Conservation (phyloP, 2,797 vertebrate genomes). For the Apodemus agrarius region DNA sequence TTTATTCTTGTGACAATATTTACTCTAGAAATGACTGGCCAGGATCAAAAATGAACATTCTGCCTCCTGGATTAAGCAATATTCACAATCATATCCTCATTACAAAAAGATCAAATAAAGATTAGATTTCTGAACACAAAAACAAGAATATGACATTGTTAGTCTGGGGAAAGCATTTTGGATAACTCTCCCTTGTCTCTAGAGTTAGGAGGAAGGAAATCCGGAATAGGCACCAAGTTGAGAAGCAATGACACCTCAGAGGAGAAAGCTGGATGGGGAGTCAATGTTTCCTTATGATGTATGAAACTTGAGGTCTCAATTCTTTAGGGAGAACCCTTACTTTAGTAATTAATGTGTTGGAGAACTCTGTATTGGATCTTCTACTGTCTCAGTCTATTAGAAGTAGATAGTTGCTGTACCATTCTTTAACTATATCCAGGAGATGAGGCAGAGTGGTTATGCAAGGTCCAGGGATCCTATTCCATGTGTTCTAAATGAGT, state of each 20-base stretch:
- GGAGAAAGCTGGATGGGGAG: neutral
- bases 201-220: neutral
- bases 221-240: neutral
- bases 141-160: neutral
- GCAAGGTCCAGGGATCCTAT: neutral
- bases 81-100: neutral
- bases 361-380: neutral
- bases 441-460: neutral
- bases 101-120: neutral
- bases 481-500: neutral
- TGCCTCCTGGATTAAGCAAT: neutral
- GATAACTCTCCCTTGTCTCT: neutral
- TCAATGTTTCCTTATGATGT: neutral
- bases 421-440: neutral
- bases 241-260: neutral
- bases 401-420: neutral
- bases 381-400: neutral
- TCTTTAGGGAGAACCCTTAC: neutral
- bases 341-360: neutral
- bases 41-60: neutral
- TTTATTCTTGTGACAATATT: constrained; percentile 11
- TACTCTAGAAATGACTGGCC: neutral
- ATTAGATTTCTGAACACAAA: neutral
- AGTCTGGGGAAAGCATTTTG: neutral
- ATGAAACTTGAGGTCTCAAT: neutral